These are phyloP conservation scores for Paracanthobrama guichenoti DNA, from an alignment of 2,113 vertebrate species.

Conservation along the genomic window DNA sequence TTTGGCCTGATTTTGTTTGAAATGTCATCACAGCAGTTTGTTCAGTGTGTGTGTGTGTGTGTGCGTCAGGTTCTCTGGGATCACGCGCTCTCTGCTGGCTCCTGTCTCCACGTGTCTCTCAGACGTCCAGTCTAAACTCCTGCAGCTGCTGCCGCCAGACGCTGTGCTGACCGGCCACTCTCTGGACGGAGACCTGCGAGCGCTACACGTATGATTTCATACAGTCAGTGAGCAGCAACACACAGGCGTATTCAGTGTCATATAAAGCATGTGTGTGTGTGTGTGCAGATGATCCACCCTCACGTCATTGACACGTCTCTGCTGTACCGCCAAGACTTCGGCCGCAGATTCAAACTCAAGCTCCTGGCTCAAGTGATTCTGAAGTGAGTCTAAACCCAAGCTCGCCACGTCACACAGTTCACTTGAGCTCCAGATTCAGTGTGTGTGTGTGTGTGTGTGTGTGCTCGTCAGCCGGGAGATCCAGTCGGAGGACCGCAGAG, in stretches of 20 bases:
- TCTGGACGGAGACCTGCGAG: constrained; percentile 80
- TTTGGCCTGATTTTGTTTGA: too few species aligned
- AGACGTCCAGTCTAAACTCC: constrained; percentile 79
- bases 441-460: constrained; percentile 24
- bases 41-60: not conserved
- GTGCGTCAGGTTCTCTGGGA: constrained; percentile 82
- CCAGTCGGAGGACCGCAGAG: constrained; percentile 73
- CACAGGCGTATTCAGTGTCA: not conserved
- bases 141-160: constrained; percentile 78
- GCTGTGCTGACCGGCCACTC: constrained; percentile 91
- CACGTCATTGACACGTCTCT: constrained; percentile 89
- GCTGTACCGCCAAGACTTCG: constrained; percentile 79
- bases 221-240: constrained; percentile 50
- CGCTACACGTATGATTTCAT: constrained; percentile 75
- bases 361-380: constrained; percentile 82
- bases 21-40: too few species aligned
- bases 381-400: constrained; percentile 73
- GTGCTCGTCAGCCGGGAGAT: constrained; percentile 79
- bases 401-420: not conserved
- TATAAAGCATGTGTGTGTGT: not conserved
- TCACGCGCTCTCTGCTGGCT: constrained; percentile 79
- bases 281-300: constrained; percentile 83
- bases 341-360: constrained; percentile 85
- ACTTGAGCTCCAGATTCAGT: not conserved
- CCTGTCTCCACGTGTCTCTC: constrained; percentile 79